These are phyloP conservation scores for Philantomba maxwellii DNA, from an alignment of 2,113 vertebrate species.

Conservation along the genomic window DNA sequence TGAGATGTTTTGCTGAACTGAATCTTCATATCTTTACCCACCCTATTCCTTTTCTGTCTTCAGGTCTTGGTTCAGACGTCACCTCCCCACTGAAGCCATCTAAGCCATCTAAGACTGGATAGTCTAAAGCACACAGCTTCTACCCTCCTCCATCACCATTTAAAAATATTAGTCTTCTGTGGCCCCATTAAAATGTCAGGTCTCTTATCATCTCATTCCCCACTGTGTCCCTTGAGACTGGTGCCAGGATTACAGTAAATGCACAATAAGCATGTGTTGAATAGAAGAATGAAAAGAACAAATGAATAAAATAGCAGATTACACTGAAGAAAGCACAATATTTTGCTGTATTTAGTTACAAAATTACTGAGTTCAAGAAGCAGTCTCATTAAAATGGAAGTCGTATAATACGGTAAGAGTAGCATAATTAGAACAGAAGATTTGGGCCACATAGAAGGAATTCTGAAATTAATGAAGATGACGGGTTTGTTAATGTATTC, in stretches of 20 bases:
- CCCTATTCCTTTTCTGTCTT: background rate
- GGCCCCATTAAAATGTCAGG: background rate
- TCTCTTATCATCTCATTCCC: too few relatives aligned
- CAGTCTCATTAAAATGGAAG: background rate
- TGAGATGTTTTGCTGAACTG: background rate
- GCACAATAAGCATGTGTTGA: background rate
- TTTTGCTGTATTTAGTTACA: background rate
- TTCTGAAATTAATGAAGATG: background rate
- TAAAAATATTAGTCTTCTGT: background rate
- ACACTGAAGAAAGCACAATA: background rate
- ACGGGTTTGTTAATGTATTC: too few relatives aligned
- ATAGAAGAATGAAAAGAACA: background rate
- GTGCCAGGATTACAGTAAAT: background rate
- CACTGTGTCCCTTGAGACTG: background rate
- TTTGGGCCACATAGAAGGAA: background rate
- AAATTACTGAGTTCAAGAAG: background rate
- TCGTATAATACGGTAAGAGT: background rate
- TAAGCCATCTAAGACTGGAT: too few relatives aligned
- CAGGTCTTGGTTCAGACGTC: background rate
- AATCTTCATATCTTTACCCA: background rate
- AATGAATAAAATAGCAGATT: background rate
- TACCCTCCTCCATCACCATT: background rate
- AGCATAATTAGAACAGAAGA: background rate
- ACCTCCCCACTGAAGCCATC: fast-evolving
- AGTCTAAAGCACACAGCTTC: too few relatives aligned